Percentiles rank a stretch among this genome's conserved stretches.
These are phyloP conservation scores for Sinohyriopsis cumingii DNA, from an alignment of 2,888 invertebrate genomes.

Conservation along the genomic window DNA sequence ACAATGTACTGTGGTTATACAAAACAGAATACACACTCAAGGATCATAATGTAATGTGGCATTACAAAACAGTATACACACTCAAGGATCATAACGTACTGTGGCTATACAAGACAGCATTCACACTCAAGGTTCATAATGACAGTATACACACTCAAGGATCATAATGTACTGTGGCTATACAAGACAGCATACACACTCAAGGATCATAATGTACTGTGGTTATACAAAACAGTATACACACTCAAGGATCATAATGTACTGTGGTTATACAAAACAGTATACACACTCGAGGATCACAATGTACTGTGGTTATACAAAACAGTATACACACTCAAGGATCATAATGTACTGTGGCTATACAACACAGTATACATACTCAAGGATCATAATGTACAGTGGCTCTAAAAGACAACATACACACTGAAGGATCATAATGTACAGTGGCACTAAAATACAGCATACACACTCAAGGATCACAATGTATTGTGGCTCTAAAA, in stretches of 20 bases:
- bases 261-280: slow-evolving; percentile 42
- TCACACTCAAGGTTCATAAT: slow-evolving; percentile 45
- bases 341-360: slow-evolving; percentile 51
- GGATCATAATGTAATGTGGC: slow-evolving; percentile 51
- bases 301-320: slow-evolving; percentile 46
- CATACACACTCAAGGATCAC: slow-evolving; percentile 43
- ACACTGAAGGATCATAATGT: slow-evolving; percentile 47
- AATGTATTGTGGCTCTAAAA: slow-evolving; percentile 45
- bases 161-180: slow-evolving; percentile 51
- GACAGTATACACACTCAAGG: slow-evolving; percentile 29
- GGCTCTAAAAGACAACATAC: slow-evolving; percentile 27
- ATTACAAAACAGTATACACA: slow-evolving; percentile 23
- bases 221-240: slow-evolving; percentile 25
- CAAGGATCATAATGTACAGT: slow-evolving; percentile 49
- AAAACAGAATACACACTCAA: slow-evolving; percentile 24
- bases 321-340: slow-evolving; percentile 29
- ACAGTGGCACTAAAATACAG: slow-evolving; percentile 40
- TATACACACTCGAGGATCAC: slow-evolving; percentile 42
- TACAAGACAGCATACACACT: slow-evolving; percentile 24
- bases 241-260: slow-evolving; percentile 47
- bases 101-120: slow-evolving; percentile 32
- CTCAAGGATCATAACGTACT: slow-evolving; percentile 49
- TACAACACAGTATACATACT: slow-evolving; percentile 21
- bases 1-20: slow-evolving; percentile 48
- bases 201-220: slow-evolving; percentile 48